Percentiles rank a stretch among this genome's conserved stretches.
Conservation (phyloP, 2,797 vertebrate genomes). For the Tragelaphus oryx region DNA sequence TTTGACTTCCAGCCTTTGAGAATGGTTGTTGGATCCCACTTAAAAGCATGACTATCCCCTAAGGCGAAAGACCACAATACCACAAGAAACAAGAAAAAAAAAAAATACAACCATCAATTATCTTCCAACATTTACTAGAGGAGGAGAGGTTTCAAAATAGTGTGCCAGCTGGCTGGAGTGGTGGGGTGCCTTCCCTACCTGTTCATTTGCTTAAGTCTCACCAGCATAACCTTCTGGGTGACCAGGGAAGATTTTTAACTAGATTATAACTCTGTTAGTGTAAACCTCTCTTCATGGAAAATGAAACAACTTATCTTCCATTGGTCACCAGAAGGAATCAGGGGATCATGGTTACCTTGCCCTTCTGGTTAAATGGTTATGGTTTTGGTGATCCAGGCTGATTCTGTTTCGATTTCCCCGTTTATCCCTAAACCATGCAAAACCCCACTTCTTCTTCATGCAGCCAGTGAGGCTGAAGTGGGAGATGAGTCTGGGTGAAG, state of each 20-base stretch:
- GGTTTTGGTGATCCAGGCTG: neutral
- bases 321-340: neutral
- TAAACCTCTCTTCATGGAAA: neutral
- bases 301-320: neutral
- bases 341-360: neutral
- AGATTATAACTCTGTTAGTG: neutral
- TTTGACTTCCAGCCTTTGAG: constrained; percentile 71
- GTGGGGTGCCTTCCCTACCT: constrained; percentile 15
- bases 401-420: neutral
- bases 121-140: constrained; percentile 60
- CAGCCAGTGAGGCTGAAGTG: neutral
- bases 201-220: constrained; percentile 51
- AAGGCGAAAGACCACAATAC: constrained; percentile 72
- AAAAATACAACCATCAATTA: constrained; percentile 63
- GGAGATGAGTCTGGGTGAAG: constrained; percentile 31
- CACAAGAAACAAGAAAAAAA: constrained; percentile 71
- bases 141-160: constrained; percentile 37
- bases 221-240: neutral
- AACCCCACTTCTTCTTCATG: constrained; percentile 35
- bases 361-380: neutral
- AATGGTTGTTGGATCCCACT: constrained; percentile 73
- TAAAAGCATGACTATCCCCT: constrained; percentile 74
- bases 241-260: constrained; percentile 15
- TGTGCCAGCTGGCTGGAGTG: constrained; percentile 38
- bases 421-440: neutral